Conservation (phyloP, 2,797 vertebrate genomes). For the Apogon talboti region DNA sequence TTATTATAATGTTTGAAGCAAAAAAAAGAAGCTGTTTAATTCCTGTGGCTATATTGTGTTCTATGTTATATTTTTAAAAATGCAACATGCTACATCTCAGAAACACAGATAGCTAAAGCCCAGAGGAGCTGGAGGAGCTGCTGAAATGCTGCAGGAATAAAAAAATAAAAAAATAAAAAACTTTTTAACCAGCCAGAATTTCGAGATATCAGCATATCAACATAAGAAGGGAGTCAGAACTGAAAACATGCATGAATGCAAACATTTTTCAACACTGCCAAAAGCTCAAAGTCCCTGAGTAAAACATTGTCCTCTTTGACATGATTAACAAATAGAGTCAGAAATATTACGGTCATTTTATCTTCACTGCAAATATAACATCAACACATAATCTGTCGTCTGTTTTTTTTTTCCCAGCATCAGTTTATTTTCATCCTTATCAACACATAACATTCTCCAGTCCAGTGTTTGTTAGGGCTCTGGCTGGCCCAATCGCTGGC, state of each 20-base stretch:
- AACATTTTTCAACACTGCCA: constrained; percentile 12
- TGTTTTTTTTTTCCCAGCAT: constrained; percentile 8
- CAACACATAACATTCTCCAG: background rate
- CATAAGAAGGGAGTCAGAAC: background rate
- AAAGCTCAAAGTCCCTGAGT: constrained; percentile 17
- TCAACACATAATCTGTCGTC: background rate
- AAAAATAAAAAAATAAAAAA: constrained; percentile 4
- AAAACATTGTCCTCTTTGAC: background rate
- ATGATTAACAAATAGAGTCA: constrained; percentile 16
- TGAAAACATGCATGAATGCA: constrained; percentile 11
- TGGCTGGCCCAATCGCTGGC: constrained; percentile 8
- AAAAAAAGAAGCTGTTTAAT: constrained; percentile 1
- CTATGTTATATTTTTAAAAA: constrained; percentile 30
- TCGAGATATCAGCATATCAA: background rate
- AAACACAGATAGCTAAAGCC: constrained; percentile 25
- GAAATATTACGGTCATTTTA: background rate
- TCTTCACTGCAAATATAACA: background rate
- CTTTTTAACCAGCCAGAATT: constrained; percentile 16
- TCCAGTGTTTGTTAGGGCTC: background rate
- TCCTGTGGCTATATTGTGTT: constrained; percentile 1
- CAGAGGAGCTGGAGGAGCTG: constrained; percentile 10
- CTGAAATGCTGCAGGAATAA: constrained; percentile 22
- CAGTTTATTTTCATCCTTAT: constrained; percentile 7
- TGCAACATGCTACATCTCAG: constrained; percentile 12
- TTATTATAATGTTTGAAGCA: background rate